phyloP scores from a whole-genome alignment of 2,797 vertebrate species.

The Neosilurus mollespiculum region DNA sequence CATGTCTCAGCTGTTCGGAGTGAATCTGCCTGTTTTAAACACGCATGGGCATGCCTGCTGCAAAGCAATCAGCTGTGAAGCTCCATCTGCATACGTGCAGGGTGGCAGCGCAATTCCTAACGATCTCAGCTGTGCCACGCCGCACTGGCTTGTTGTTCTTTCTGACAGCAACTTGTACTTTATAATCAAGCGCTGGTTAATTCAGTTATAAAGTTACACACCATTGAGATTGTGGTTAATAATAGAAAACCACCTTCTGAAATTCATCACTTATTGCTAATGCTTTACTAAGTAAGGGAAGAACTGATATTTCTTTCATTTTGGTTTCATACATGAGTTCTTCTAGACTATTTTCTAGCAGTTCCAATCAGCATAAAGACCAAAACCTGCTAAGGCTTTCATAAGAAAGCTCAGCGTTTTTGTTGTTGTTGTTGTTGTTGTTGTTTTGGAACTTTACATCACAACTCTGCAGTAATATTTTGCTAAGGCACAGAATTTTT shows the following conservation, averaged over 20 bases:
- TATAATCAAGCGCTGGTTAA: slow-evolving; percentile 3
- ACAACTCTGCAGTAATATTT: not conserved
- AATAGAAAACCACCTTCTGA: not conserved
- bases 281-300: slow-evolving; percentile 14
- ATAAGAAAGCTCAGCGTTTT: not conserved
- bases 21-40: slow-evolving; percentile 53
- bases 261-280: slow-evolving; percentile 17
- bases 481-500: not conserved
- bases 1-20: slow-evolving; percentile 53
- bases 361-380: not conserved
- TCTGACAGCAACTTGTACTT: slow-evolving; percentile 26
- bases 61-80: slow-evolving; percentile 49
- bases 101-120: slow-evolving; percentile 48
- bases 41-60: slow-evolving; percentile 52
- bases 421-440: not conserved
- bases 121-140: slow-evolving; percentile 55
- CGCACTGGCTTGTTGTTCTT: slow-evolving; percentile 21
- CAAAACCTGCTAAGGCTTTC: not conserved
- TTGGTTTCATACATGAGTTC: not conserved
- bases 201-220: slow-evolving; percentile 28
- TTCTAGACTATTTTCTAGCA: not conserved
- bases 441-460: not conserved
- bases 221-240: slow-evolving; percentile 24
- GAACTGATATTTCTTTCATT: not conserved
- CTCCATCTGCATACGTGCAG: slow-evolving; percentile 39